These are phyloP conservation scores for Noctilio leporinus DNA, from an alignment of 2,113 vertebrate genomes.

Conservation along the genomic window DNA sequence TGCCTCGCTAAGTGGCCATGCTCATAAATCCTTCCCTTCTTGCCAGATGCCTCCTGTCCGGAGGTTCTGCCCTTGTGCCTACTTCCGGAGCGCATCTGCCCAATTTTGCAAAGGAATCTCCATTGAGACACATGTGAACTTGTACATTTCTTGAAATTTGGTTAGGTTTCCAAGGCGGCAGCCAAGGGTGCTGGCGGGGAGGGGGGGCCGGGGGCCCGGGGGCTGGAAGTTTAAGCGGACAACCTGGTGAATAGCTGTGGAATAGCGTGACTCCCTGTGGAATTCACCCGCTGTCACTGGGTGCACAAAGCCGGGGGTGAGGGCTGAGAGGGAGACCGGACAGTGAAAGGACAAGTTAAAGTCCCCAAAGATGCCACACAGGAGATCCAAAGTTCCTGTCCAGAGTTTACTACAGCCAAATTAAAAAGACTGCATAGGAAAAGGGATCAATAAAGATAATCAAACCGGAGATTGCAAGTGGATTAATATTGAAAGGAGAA, in stretches of 20 bases:
- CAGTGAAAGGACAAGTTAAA: constrained; percentile 2
- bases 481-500: constrained; percentile 62
- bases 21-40: constrained; percentile 51
- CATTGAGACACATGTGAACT: background rate
- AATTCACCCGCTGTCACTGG: background rate
- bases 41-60: background rate
- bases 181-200: background rate
- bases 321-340: background rate
- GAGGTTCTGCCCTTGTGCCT: background rate
- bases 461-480: constrained; percentile 59
- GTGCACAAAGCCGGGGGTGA: background rate
- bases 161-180: background rate
- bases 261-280: background rate
- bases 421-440: constrained; percentile 43
- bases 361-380: constrained; percentile 24
- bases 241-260: constrained; percentile 42
- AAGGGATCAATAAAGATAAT: constrained; percentile 62
- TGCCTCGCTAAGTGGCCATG: constrained; percentile 23
- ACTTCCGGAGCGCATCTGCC: background rate
- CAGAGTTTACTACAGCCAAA: constrained; percentile 34
- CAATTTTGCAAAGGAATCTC: background rate
- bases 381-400: background rate
- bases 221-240: background rate
- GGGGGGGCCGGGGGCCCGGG: background rate
- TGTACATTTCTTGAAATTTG: background rate